phyloP scores from a whole-genome alignment of 1,140 invertebrate genomes.

The Drosophila truncata region DNA sequence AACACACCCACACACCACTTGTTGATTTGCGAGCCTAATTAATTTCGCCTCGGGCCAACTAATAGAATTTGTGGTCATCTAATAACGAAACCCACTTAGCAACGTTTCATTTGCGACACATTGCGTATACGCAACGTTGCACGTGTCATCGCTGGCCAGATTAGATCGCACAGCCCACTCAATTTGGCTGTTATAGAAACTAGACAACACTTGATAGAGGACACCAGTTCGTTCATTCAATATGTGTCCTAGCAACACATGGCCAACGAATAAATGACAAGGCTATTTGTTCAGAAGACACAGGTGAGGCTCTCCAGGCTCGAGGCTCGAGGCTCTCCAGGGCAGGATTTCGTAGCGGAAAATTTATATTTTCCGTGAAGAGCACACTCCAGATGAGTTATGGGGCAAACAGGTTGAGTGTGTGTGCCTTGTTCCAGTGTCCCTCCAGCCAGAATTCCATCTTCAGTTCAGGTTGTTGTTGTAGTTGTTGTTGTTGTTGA shows the following conservation, averaged over 20 bases:
- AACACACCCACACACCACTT: slow-evolving; percentile 43
- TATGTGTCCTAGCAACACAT: slow-evolving; percentile 77
- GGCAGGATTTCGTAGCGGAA: slow-evolving; percentile 40
- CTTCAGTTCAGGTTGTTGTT: slow-evolving; percentile 15
- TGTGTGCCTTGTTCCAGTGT: neutral
- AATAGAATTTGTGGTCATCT: slow-evolving; percentile 56
- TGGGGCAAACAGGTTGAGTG: slow-evolving; percentile 39
- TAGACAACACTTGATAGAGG: slow-evolving; percentile 48
- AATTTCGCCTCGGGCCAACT: slow-evolving; percentile 51
- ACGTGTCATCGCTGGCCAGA: slow-evolving; percentile 44
- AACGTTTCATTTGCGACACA: slow-evolving; percentile 47
- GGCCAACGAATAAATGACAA: slow-evolving; percentile 56
- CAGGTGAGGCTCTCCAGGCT: slow-evolving; percentile 34
- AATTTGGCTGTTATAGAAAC: slow-evolving; percentile 70
- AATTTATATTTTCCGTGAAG: slow-evolving; percentile 52
- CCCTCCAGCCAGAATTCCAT: neutral
- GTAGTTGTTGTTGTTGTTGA: no score
- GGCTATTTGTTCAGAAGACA: slow-evolving; percentile 66
- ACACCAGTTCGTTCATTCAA: slow-evolving; percentile 43
- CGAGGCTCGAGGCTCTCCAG: slow-evolving; percentile 27
- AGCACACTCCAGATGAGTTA: slow-evolving; percentile 44
- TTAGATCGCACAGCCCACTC: slow-evolving; percentile 38
- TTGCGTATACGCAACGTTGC: slow-evolving; percentile 51
- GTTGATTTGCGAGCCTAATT: slow-evolving; percentile 73
- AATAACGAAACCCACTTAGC: slow-evolving; percentile 61